These are phyloP conservation scores for Microcebus murinus DNA, from an alignment of 2,113 vertebrate species.

Conservation along the genomic window DNA sequence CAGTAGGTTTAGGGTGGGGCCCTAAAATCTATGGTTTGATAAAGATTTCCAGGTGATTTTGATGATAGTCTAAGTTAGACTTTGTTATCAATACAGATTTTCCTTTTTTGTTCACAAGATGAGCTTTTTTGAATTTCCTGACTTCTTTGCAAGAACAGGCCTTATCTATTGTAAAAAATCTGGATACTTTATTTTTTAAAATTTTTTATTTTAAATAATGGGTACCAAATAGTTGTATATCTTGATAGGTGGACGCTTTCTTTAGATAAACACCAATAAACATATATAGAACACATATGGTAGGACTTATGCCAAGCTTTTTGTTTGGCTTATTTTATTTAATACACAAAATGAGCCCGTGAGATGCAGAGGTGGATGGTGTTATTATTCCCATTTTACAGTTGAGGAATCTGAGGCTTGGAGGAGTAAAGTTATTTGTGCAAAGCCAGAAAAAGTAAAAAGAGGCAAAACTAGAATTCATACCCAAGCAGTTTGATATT, in stretches of 20 bases:
- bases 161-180: background rate
- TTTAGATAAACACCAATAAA: background rate
- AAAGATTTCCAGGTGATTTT: background rate
- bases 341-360: background rate
- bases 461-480: background rate
- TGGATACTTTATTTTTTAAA: no score
- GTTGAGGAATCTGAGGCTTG: background rate
- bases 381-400: background rate
- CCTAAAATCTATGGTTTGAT: background rate
- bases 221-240: no score
- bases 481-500: background rate
- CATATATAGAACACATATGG: background rate
- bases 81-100: background rate
- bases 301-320: background rate
- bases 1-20: fast-evolving
- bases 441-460: background rate
- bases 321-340: background rate
- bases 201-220: no score
- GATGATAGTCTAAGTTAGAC: background rate
- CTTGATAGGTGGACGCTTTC: no score
- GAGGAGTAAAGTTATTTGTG: background rate
- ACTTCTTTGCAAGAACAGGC: background rate
- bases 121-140: background rate
- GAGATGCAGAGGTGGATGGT: background rate
- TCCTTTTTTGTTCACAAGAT: background rate